Base-by-base conservation (phyloP, 2,113 vertebrate species). In the Elaphurus davidianus region DNA sequence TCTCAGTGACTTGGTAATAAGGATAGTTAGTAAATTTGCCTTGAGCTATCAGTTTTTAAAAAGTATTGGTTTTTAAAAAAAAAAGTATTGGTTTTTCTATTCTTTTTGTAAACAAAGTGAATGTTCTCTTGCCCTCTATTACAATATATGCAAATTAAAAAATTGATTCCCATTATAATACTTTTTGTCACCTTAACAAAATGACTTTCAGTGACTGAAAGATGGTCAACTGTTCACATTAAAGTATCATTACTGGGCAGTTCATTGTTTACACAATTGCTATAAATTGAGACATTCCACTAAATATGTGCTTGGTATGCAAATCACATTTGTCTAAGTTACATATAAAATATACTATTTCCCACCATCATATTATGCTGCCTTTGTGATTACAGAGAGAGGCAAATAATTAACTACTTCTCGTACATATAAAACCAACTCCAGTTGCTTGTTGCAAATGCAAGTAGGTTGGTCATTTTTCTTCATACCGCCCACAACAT, bases 171-270 rank as follows among this genome's bases (percentile, higher is more conserved):
- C 27, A 91, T 85, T 87, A 87, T 55, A 94, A 85, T 13, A 79
- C 52, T 76, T 96, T 96, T 87, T 91, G 57, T 94, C 62, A 92
- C 59, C 23, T 82, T 91, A 87, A 87, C 87, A 90, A 92, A 81
- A 90, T 94, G 21, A 82, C n/a, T 90, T 97, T 93, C 74, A 96
- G 9, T 57, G 76, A 88, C 28, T 74, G n/a, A 59, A 94, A 90
- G 59, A 47, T n/a, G 50, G 8, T 87, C 62, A 90, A 76, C 45
- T 81, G 21, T 81, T n/a, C 81, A 79, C n/a, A 78, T 71, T 94
- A 57, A 87, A 71, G 43, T 93, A n/a, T 33, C 86, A 17, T 62
- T 92, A 62, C 47, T 54, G 25, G 40, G 23, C 19, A 89, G 91
- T 82, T 91, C 8, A 17, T 95, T 96, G 84, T 90, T 97, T 96